phyloP scores from a whole-genome alignment of 2,113 vertebrate genomes.

The Daboia siamensis region DNA sequence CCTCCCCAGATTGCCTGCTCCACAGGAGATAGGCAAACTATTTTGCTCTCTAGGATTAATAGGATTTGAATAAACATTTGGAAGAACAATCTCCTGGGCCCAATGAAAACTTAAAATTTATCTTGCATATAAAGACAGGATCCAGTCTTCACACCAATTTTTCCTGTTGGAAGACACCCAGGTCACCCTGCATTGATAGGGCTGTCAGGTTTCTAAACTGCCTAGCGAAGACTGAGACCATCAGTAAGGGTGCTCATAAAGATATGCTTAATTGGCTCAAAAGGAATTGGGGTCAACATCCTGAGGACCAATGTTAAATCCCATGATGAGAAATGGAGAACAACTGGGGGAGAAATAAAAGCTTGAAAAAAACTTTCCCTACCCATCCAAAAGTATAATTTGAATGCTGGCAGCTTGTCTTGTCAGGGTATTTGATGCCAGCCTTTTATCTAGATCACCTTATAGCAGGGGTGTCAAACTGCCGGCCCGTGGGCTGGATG shows the following conservation, averaged over 20 bases:
- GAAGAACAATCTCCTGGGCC: neutral
- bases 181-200: neutral
- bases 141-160: neutral
- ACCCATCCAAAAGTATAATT: neutral
- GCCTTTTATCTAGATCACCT: neutral
- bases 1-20: neutral
- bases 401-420: neutral
- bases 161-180: neutral
- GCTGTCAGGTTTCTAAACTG: neutral
- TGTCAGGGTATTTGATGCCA: neutral
- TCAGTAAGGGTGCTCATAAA: neutral
- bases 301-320: neutral
- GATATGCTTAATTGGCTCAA: neutral
- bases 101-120: neutral
- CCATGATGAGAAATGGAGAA: neutral
- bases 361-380: neutral
- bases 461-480: neutral
- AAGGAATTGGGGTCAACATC: neutral
- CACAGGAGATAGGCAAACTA: neutral
- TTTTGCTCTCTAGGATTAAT: neutral
- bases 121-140: neutral
- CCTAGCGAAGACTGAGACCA: neutral
- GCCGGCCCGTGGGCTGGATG: too few species aligned
- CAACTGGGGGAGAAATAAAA: neutral
- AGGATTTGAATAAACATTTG: neutral